Percentiles rank a stretch among this genome's conserved stretches.
Conservation (phyloP, 1,140 invertebrate species). For the Goniozus legneri region DNA sequence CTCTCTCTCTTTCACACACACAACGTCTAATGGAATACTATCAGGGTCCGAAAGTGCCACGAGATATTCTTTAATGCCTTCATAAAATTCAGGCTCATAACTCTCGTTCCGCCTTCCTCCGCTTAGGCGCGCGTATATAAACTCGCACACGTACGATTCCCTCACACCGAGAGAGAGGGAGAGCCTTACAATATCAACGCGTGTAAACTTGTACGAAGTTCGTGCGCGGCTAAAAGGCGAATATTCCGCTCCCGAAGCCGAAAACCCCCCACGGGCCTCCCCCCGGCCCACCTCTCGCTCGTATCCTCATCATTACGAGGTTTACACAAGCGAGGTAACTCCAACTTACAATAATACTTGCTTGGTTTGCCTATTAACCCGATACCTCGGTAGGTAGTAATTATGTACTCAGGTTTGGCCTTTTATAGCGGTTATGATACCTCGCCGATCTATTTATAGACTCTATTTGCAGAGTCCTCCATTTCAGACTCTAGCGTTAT, state of each 20-base stretch:
- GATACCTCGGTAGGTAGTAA: too few relatives aligned
- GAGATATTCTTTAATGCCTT: constrained; percentile 30
- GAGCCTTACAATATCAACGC: too few relatives aligned
- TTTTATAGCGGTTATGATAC: too few relatives aligned
- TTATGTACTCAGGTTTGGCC: too few relatives aligned
- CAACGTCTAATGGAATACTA: constrained; percentile 27
- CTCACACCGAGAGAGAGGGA: too few relatives aligned
- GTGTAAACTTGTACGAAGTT: not conserved
- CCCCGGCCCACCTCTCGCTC: constrained; percentile 27
- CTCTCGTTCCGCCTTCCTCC: constrained; percentile 13
- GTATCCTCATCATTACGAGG: constrained; percentile 31
- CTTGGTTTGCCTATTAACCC: too few relatives aligned
- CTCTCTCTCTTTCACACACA: too few relatives aligned
- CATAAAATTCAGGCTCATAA: constrained; percentile 26
- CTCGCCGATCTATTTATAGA: too few relatives aligned
- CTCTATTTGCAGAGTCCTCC: too few relatives aligned
- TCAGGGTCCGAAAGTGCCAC: constrained; percentile 15
- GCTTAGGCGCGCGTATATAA: not conserved
- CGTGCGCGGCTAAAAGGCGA: constrained; percentile 18
- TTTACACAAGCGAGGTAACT: constrained; percentile 16
- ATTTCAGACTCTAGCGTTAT: too few relatives aligned
- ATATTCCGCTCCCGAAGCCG: constrained; percentile 31
- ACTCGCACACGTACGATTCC: not conserved
- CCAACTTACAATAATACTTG: constrained; percentile 27
- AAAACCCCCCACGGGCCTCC: constrained; percentile 13